A percentile compares a stretch with the other conserved stretches of the same genome.
phyloP scores from a whole-genome alignment of 2,113 vertebrate genomes.

The Amphiprion ocellaris region DNA sequence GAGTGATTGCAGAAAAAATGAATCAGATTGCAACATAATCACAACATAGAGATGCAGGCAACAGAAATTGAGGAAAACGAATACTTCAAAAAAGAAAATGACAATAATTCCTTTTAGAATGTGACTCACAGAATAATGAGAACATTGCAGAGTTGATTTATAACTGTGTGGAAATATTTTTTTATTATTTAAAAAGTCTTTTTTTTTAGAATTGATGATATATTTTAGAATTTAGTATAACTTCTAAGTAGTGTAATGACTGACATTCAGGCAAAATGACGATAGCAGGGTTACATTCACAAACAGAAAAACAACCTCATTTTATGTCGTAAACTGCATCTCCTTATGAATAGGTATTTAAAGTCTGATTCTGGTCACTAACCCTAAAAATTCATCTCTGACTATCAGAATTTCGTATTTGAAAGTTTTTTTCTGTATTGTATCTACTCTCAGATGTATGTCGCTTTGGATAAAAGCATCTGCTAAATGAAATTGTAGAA shows the following conservation, averaged over 20 bases:
- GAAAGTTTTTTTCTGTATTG: no score
- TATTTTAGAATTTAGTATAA: not conserved
- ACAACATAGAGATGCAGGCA: not conserved
- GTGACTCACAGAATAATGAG: not conserved
- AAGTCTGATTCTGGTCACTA: not conserved
- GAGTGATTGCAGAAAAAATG: not conserved
- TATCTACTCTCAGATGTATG: no score
- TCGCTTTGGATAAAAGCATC: no score
- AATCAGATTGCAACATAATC: not conserved
- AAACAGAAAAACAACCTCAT: not conserved
- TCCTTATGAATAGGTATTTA: conserved; percentile 29
- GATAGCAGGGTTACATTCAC: not conserved
- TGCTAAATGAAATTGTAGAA: no score
- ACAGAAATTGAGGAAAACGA: not conserved
- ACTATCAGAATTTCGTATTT: no score
- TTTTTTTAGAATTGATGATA: not conserved
- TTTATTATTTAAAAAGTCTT: not conserved
- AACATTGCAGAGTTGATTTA: not conserved
- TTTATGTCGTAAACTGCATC: not conserved
- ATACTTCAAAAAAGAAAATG: not conserved
- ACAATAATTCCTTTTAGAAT: not conserved
- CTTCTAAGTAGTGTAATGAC: not conserved
- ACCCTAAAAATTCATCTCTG: no score
- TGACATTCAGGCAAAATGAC: not conserved
- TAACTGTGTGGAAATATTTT: not conserved